phyloP scores from a whole-genome alignment of 1,140 invertebrate genomes.

The Formica selysi region DNA sequence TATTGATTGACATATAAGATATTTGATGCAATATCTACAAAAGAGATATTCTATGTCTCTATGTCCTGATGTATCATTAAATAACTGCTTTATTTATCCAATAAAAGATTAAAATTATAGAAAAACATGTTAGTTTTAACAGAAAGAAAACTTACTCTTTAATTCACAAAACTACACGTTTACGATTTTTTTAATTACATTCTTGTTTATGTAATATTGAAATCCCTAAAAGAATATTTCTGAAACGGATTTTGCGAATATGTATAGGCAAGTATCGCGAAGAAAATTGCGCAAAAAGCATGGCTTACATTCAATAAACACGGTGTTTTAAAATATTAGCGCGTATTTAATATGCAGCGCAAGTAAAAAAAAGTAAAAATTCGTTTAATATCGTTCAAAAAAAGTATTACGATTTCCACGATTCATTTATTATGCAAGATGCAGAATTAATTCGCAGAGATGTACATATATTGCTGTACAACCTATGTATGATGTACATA shows the following conservation, averaged over 20 bases:
- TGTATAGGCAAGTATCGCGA: neutral
- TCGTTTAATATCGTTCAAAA: conserved; percentile 34
- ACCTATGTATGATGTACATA: too few relatives aligned
- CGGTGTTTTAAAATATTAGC: conserved; percentile 41
- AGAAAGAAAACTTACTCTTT: neutral
- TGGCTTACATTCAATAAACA: conserved; percentile 47
- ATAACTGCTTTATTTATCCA: neutral
- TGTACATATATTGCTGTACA: neutral
- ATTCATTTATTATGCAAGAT: conserved; percentile 28
- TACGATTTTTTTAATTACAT: too few relatives aligned
- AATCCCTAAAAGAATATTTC: conserved; percentile 1
- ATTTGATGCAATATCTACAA: neutral
- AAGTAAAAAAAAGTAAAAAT: conserved; percentile 36
- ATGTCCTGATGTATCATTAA: neutral
- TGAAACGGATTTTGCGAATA: neutral
- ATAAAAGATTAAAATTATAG: neutral
- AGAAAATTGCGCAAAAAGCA: conserved; percentile 36
- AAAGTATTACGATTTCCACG: conserved; percentile 29
- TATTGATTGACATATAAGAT: neutral
- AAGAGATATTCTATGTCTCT: neutral
- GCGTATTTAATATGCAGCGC: conserved; percentile 35
- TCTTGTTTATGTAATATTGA: neutral
- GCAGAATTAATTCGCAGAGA: conserved; percentile 42
- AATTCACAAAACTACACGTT: too few relatives aligned
- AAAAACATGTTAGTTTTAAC: neutral